Conservation (phyloP, 2,888 invertebrate genomes). For the Chrysina gloriosa region DNA sequence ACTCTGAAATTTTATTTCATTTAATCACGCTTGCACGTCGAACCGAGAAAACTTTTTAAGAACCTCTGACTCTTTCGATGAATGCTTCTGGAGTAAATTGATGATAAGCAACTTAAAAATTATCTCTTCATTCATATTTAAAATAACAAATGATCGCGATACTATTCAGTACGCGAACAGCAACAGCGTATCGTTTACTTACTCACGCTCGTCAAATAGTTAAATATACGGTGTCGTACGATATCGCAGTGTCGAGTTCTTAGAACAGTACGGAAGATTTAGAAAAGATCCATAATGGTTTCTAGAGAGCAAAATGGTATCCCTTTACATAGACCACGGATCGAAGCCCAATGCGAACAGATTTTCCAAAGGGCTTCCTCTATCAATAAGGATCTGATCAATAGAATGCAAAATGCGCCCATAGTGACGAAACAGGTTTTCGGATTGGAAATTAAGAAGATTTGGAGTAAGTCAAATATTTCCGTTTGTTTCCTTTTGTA, state of each 20-base stretch:
- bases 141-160: conserved; percentile 9
- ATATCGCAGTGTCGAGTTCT: not conserved
- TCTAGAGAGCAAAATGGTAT: not conserved
- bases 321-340: not conserved
- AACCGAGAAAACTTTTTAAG: no score
- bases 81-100: not conserved
- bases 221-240: not conserved
- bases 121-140: conserved; percentile 31
- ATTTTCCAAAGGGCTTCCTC: conserved; percentile 59
- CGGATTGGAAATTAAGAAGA: conserved; percentile 58
- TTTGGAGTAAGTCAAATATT: conserved; percentile 58
- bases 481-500: not conserved
- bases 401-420: conserved; percentile 59
- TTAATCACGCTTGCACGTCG: no score
- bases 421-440: conserved; percentile 56
- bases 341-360: conserved; percentile 55
- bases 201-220: not conserved
- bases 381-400: conserved; percentile 60
- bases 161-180: conserved; percentile 2
- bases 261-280: no score
- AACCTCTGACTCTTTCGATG: not conserved
- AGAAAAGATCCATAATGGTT: not conserved
- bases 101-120: conserved; percentile 31
- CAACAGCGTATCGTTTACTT: not conserved
- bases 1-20: no score